These are phyloP conservation scores for Chrosomus eos DNA, from an alignment of 2,797 vertebrate species.

Conservation along the genomic window DNA sequence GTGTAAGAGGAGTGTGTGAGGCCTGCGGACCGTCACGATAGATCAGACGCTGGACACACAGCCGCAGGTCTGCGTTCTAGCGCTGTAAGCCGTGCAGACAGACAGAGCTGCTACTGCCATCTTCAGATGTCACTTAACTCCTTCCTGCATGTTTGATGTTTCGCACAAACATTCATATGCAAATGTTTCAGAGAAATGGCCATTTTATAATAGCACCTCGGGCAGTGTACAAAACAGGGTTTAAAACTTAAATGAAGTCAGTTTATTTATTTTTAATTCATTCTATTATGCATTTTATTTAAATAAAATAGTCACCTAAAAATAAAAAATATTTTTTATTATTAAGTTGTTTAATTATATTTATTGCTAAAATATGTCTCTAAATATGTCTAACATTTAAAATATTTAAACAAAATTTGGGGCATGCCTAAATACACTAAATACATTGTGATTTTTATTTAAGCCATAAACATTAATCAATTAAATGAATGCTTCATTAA, in stretches of 20 bases:
- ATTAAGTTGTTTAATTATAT: neutral
- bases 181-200: neutral
- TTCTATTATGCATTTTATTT: neutral
- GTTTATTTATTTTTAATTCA: neutral
- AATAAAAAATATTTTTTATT: neutral
- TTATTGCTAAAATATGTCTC: neutral
- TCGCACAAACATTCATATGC: neutral
- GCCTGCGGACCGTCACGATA: conserved; percentile 63
- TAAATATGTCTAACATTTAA: neutral
- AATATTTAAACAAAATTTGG: too few species aligned
- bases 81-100: conserved; percentile 35
- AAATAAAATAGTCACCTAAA: too few species aligned
- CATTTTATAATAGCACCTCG: neutral
- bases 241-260: neutral
- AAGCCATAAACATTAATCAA: neutral
- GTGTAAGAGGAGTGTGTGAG: conserved; percentile 43
- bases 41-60: conserved; percentile 57
- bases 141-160: neutral
- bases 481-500: neutral
- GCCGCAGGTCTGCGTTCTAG: conserved; percentile 49
- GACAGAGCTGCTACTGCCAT: conserved; percentile 22
- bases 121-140: neutral
- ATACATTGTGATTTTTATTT: neutral
- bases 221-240: neutral
- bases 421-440: too few species aligned